Evolutionary conservation across 1,140 invertebrate genomes (phyloP).

Genomic region (Meloidogyne floridensis): DNA sequence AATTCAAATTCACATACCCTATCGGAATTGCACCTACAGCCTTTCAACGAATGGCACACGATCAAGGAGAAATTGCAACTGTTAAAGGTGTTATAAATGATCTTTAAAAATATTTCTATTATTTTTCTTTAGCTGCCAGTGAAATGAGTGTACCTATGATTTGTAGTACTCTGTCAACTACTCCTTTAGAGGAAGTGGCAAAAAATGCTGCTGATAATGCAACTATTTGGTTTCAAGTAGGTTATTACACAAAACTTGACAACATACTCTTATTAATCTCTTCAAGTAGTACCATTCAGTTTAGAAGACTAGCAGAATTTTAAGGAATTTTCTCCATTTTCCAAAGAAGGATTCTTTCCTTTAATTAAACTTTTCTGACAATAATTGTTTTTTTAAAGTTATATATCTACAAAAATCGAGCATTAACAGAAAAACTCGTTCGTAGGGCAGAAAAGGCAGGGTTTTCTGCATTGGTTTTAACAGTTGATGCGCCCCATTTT

Average conservation of each 20-base stretch:
- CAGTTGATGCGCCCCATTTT: constrained; percentile 84
- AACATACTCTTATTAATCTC: too few species aligned
- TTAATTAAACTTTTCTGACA: too few species aligned
- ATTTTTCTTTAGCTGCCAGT: constrained; percentile 73
- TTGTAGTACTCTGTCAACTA: constrained; percentile 82
- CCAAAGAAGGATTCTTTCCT: too few species aligned
- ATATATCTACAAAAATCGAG: constrained; percentile 82
- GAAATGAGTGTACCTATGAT: constrained; percentile 77
- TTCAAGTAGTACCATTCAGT: too few species aligned
- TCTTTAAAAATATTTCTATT: neutral
- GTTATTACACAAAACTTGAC: too few species aligned
- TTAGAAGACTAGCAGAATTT: too few species aligned
- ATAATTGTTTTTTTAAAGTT: constrained; percentile 85
- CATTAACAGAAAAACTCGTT: constrained; percentile 77
- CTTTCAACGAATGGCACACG: constrained; percentile 88
- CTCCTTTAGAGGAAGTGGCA: constrained; percentile 84
- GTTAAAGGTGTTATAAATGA: constrained; percentile 73
- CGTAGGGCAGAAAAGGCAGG: constrained; percentile 80
- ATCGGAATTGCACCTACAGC: constrained; percentile 86
- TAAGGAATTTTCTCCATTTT: too few species aligned
- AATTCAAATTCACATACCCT: constrained; percentile 76
- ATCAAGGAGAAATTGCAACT: constrained; percentile 83
- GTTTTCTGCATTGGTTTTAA: constrained; percentile 83
- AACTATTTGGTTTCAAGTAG: constrained; percentile 66
- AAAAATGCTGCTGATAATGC: constrained; percentile 75